Evolutionary conservation across 2,113 vertebrate genomes (phyloP), one percentile per base, ranked within the genome.

Genomic region (Motacilla alba): DNA sequence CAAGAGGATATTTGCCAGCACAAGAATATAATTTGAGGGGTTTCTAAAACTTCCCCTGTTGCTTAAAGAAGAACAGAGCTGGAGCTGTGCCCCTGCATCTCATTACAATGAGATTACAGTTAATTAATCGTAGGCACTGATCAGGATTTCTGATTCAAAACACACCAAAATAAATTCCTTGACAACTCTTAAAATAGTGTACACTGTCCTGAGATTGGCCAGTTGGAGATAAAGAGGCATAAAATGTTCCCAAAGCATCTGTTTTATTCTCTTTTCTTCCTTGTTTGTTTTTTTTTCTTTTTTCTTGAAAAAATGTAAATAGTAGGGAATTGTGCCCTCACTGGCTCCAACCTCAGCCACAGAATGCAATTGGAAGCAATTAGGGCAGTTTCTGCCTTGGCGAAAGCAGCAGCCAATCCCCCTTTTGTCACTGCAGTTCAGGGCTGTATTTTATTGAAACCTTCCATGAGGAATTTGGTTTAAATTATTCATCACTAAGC

Each of bases 391-490:
- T 93, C 77, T 89, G 84, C 43, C 92, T 81, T 94, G 95, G 96
- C 90, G 82, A 20, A 28, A 79, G 82, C 74, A 28, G 83, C 16
- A 39, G 60, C 62, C 46, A 7, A 43, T 94, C 87, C 89, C 83
- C 62, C 92, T 94, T 87, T 82, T 94, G 95, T 95, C 84, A 50
- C 72, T 26, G 70, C 79, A 31, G 90, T 94, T 93, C 81, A 88
- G 90, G 96, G 88, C 91, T 90, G 73, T 11, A 2, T 89, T 97
- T 96, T 87, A 93, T 94, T 96, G 81, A 94, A 97, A 92, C 91
- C 92, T 96, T 75, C 93, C 81, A 11, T 7, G 8, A 94, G 68
- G 78, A 95, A 81, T 88, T 95, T 95, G 96, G 90, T 89, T 97
- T 97, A 93, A 94, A 96, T 98, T 95, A 94, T 46, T 64, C 64